Base-by-base conservation (phyloP, 2,888 invertebrate species). In the Caenorhabditis japonica region DNA sequence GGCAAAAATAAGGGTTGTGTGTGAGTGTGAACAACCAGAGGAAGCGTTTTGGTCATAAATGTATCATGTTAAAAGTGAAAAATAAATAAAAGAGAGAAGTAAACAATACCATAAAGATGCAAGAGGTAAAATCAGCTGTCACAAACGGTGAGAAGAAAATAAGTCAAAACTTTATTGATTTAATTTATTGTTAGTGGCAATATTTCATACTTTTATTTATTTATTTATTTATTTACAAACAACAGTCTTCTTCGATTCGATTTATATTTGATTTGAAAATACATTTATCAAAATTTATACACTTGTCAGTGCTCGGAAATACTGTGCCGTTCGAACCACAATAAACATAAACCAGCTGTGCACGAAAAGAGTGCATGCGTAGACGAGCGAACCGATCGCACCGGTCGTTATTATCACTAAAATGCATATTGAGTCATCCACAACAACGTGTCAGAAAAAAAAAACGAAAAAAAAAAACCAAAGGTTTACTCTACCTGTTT, bases 321-420 rank as follows among this genome's bases (percentile, higher is more conserved):
- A 74, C 51, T 75, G 75, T 8, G 79, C 79, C 41, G 75, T 75
- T 49, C 70, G 66, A 38, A 79, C 79, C 30, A 79, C 77, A 19
- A 79, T 75, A 19, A 75, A 66, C 77, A 79, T 75, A 56, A 79
- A 79, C 79, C 79, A 79, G 52, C 68, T 66, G 53, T 79, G 79
- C 36, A 79, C 39, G 33, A 73, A 66, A 17, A 77, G 39, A 10
- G 73, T 70, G 46, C 69, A 68, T 13, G 70, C 77, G 51, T 77
- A 79, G 33, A 75, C 66, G 47, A 79, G 51, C 2, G 66, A 69
- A 17, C 66, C 52, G n/a, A 73, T 47, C 21, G 75, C 70, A 17
- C 66, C 76, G 21, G 61, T 64, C 25, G 69, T 66, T 56, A 69
- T 56, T 39, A 78, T 62, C 43, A 76, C 73, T 76, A 36, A 38